Base-by-base conservation (phyloP, 2,888 invertebrate species). In the Dromius quadrimaculatus region DNA sequence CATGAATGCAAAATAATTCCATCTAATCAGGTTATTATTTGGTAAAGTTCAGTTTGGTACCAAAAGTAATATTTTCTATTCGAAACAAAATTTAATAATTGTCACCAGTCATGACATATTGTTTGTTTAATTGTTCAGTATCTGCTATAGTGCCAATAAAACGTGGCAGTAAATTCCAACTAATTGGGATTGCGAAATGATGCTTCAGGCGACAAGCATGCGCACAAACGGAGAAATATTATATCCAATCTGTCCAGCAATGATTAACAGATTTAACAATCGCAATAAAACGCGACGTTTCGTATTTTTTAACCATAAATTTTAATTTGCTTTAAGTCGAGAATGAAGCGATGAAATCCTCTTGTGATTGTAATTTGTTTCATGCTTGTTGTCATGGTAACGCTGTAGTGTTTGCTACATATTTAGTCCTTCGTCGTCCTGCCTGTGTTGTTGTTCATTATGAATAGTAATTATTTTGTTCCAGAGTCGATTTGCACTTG, bases 41-140 rank as follows among this genome's bases (percentile, higher is more conserved):
- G n/a, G n/a, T n/a, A n/a, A n/a, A n/a, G n/a, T n/a, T n/a, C n/a
- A n/a, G n/a, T n/a, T n/a, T n/a, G n/a, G n/a, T n/a, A n/a, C n/a
- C n/a, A n/a, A n/a, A n/a, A n/a, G n/a, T n/a, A n/a, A n/a, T n/a
- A n/a, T 59, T 59, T 59, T 19, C 20, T 15, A 17, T 59, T 17
- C 43, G 45, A 59, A 68, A 57, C 68, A 59, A 68, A 68, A 68
- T 68, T 68, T 68, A 68, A 68, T 68, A 68, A 68, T 68, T 68
- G 68, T 68, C 68, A 68, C 8, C 68, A 59, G 45, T 68, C 68
- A 68, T 68, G 68, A 68, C 68, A 68, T 59, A 68, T 68, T 68
- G 68, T 68, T 68, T 68, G 68, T 68, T 68, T 68, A 68, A 68
- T 68, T 68, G 68, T 68, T 68, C 68, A 19, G 59, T 68, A 50